Conservation (phyloP, 2,113 vertebrate species). For the Phycodurus eques region DNA sequence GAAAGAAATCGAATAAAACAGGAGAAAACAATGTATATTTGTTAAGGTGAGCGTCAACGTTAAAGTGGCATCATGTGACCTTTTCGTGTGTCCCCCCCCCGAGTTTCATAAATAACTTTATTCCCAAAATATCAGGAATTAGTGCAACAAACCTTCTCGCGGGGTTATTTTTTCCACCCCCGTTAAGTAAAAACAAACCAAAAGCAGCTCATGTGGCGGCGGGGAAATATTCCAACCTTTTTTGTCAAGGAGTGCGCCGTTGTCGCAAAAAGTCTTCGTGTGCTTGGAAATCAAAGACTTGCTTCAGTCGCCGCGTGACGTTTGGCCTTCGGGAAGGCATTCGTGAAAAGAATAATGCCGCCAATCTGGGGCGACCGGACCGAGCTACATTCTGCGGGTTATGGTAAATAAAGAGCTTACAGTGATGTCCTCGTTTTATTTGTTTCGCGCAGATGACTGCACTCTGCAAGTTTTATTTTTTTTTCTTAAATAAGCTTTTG, state of each 20-base stretch:
- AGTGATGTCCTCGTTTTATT: slow-evolving; percentile 56
- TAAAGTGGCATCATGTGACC: slow-evolving; percentile 44
- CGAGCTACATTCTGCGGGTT: slow-evolving; percentile 83
- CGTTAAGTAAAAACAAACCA: slow-evolving; percentile 71
- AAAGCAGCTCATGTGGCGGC: slow-evolving; percentile 16
- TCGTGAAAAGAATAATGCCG: slow-evolving; percentile 73
- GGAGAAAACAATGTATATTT: slow-evolving; percentile 21
- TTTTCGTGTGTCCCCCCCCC: slow-evolving; percentile 36
- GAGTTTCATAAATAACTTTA: slow-evolving; percentile 69
- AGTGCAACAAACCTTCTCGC: slow-evolving; percentile 90
- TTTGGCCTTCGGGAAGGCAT: slow-evolving; percentile 64
- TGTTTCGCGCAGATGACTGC: slow-evolving; percentile 25
- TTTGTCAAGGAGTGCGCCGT: not conserved
- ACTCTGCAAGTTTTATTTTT: slow-evolving; percentile 64
- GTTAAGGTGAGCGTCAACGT: slow-evolving; percentile 29
- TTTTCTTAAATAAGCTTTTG: slow-evolving; percentile 97
- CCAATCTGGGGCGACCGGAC: slow-evolving; percentile 68
- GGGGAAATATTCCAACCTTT: not conserved
- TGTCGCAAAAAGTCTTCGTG: not conserved
- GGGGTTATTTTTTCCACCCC: slow-evolving; percentile 35
- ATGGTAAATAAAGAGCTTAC: slow-evolving; percentile 56
- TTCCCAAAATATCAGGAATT: slow-evolving; percentile 81
- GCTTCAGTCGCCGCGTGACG: not conserved
- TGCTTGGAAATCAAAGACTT: slow-evolving; percentile 19
- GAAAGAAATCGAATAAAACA: not conserved